These are phyloP conservation scores for Tetragonisca angustula DNA, from an alignment of 2,888 invertebrate genomes.

Conservation along the genomic window DNA sequence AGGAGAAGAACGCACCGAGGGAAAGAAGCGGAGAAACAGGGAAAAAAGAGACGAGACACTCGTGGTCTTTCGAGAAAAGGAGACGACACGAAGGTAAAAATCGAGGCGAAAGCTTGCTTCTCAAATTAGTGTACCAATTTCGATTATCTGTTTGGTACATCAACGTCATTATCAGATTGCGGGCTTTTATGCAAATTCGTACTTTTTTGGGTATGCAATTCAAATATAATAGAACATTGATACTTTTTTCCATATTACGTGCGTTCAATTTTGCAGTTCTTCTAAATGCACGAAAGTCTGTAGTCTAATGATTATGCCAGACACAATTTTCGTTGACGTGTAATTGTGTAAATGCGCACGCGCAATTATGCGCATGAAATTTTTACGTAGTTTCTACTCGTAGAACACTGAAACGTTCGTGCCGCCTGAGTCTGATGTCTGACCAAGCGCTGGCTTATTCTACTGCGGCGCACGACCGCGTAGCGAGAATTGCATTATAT, in stretches of 20 bases:
- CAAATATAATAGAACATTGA: too few relatives aligned
- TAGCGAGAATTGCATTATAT: background rate
- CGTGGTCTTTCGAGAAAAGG: too few relatives aligned
- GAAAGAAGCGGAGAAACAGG: background rate
- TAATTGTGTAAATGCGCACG: background rate
- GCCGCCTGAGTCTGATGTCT: background rate
- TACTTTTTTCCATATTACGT: too few relatives aligned
- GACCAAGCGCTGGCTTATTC: conserved; percentile 12
- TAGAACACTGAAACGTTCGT: background rate
- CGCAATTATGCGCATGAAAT: too few relatives aligned
- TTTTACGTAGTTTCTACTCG: too few relatives aligned
- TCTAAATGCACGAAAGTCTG: too few relatives aligned
- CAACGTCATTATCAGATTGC: too few relatives aligned
- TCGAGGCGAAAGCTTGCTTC: background rate
- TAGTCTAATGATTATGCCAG: too few relatives aligned
- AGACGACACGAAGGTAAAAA: background rate
- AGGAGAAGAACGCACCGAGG: background rate
- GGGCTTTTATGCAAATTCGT: too few relatives aligned
- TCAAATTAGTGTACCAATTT: conserved; percentile 39
- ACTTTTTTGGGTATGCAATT: too few relatives aligned
- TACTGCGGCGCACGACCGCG: conserved; percentile 5
- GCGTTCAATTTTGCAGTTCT: too few relatives aligned
- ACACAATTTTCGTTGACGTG: background rate
- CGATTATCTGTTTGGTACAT: background rate
- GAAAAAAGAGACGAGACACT: background rate